These are phyloP conservation scores for Anguilla marmorata DNA, from an alignment of 2,797 vertebrate genomes.

Conservation along the genomic window DNA sequence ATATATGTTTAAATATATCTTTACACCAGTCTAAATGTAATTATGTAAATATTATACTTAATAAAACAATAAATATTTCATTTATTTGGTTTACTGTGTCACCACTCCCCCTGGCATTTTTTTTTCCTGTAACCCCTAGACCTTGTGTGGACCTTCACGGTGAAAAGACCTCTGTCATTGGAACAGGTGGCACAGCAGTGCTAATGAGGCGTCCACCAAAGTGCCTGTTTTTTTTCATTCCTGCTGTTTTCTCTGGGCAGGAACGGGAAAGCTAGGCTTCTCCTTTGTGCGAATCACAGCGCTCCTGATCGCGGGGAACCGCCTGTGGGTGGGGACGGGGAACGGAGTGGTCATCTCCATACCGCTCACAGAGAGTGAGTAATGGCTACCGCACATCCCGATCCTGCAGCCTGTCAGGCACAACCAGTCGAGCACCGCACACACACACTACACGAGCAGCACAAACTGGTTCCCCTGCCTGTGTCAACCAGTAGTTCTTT, in stretches of 20 bases:
- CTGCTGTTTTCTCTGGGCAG: constrained; percentile 62
- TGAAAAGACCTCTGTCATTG: not conserved
- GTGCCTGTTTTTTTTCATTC: not conserved
- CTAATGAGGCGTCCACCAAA: not conserved
- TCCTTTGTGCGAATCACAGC: constrained; percentile 97
- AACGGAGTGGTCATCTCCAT: constrained; percentile 98
- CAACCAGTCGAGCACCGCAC: not conserved
- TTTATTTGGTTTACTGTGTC: not conserved
- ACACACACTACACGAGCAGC: not conserved
- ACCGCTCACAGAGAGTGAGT: constrained; percentile 95
- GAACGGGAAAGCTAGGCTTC: constrained; percentile 96
- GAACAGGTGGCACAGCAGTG: not conserved
- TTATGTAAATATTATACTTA: not conserved
- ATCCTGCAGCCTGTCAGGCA: not conserved
- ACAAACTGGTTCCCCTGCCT: not conserved
- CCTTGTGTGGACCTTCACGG: not conserved
- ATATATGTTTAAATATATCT: not conserved
- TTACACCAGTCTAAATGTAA: not conserved
- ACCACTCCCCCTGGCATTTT: not conserved
- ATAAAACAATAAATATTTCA: not conserved
- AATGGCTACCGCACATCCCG: not conserved
- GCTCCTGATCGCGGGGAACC: constrained; percentile 92
- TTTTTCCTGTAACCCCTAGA: too few species aligned
- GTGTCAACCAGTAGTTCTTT: not conserved
- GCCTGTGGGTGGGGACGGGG: constrained; percentile 97